Percentiles rank a stretch among this genome's conserved stretches.
Evolutionary conservation across 2,888 invertebrate genomes (phyloP).

Genomic region (Diaprepes abbreviatus): DNA sequence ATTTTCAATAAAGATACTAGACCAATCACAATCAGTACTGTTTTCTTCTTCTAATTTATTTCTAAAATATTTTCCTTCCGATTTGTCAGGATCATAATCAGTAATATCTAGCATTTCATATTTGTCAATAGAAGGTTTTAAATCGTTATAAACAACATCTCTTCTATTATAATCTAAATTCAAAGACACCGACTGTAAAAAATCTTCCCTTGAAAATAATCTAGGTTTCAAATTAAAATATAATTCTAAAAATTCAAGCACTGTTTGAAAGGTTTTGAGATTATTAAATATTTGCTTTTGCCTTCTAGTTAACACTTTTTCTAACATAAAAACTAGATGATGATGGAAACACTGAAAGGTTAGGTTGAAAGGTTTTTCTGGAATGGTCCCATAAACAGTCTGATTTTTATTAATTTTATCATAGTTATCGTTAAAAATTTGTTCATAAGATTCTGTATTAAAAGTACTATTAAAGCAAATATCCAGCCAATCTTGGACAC

Average conservation of each 20-base stretch:
- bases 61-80: conserved; percentile 62
- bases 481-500: conserved; percentile 86
- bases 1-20: conserved; percentile 61
- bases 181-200: conserved; percentile 53
- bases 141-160: conserved; percentile 55
- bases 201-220: conserved; percentile 57
- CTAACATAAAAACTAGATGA: conserved; percentile 96
- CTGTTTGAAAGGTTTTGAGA: conserved; percentile 76
- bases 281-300: conserved; percentile 85
- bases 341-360: conserved; percentile 93
- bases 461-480: conserved; percentile 73
- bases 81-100: conserved; percentile 51
- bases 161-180: conserved; percentile 57
- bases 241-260: conserved; percentile 78
- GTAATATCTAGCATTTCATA: conserved; percentile 35
- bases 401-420: conserved; percentile 18
- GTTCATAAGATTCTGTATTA: conserved; percentile 53
- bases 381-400: conserved; percentile 52
- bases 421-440: background rate
- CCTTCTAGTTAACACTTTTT: conserved; percentile 80
- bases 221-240: conserved; percentile 70
- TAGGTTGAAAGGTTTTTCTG: conserved; percentile 72
- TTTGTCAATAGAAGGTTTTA: conserved; percentile 51
- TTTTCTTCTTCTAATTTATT: conserved; percentile 52
- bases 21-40: conserved; percentile 57